Evolutionary conservation across 2,113 vertebrate species (phyloP).

Genomic region (Micronycteris hirsuta): DNA sequence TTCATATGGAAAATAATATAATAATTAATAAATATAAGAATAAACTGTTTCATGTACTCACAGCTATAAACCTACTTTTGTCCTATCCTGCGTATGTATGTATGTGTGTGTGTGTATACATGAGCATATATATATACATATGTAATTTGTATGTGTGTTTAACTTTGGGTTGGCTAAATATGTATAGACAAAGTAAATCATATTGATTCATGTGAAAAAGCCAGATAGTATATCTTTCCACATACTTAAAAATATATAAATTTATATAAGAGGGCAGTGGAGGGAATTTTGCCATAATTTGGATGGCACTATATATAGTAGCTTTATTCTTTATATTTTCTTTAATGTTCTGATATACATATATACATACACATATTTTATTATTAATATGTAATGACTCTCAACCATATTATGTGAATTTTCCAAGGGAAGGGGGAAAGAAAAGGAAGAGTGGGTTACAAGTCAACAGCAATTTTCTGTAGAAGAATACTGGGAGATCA

Average conservation of each 20-base stretch:
- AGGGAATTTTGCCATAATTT: neutral
- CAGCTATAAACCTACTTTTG: neutral
- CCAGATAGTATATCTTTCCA: neutral
- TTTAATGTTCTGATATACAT: neutral
- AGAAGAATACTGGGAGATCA: neutral
- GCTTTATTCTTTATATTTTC: neutral
- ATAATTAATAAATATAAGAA: neutral
- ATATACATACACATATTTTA: neutral
- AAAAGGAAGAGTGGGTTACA: neutral
- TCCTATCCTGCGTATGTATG: neutral
- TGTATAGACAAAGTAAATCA: neutral
- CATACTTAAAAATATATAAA: neutral
- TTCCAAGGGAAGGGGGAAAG: neutral
- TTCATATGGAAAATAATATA: neutral
- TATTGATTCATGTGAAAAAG: neutral
- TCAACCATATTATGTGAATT: neutral
- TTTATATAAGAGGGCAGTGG: neutral
- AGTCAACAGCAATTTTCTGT: conserved; percentile 23
- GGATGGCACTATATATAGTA: neutral
- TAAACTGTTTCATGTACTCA: neutral
- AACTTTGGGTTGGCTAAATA: neutral
- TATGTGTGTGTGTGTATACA: neutral
- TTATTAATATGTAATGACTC: neutral
- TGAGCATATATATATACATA: neutral
- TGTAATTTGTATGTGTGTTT: neutral